A percentile compares a stretch with the other conserved stretches of the same genome.
Evolutionary conservation across 2,797 vertebrate species (phyloP).

Genomic region (Neopelma chrysocephalum): DNA sequence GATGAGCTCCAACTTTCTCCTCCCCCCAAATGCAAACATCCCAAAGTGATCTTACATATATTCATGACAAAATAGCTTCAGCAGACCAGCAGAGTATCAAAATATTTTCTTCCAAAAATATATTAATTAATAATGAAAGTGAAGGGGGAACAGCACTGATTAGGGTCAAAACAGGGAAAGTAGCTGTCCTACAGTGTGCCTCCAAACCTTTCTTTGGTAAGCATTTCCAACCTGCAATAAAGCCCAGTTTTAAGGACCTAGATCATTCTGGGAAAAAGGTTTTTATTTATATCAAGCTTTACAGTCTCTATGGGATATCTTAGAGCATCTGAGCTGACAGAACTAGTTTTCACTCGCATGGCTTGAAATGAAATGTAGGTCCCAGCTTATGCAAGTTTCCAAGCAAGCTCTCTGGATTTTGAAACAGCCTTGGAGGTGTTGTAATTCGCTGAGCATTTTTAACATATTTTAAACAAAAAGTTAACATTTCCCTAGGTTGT

Average conservation of each 20-base stretch:
- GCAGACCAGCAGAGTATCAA: neutral
- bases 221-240: neutral
- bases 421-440: neutral
- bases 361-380: conserved; percentile 36
- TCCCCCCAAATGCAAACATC: neutral
- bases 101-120: neutral
- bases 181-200: neutral
- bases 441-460: neutral
- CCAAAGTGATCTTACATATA: neutral
- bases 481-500: neutral
- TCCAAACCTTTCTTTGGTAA: neutral
- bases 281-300: conserved; percentile 1
- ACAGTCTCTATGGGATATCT: neutral
- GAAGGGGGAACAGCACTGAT: neutral
- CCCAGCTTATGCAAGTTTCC: conserved; percentile 29
- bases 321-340: conserved; percentile 36
- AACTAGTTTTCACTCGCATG: neutral
- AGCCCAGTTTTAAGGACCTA: neutral
- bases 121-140: neutral
- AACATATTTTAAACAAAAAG: neutral
- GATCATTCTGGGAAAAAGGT: neutral
- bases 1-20: neutral
- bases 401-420: neutral
- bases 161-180: neutral
- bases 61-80: neutral